Evolutionary conservation across 2,113 vertebrate genomes (phyloP).

Genomic region (Halichoeres trimaculatus): DNA sequence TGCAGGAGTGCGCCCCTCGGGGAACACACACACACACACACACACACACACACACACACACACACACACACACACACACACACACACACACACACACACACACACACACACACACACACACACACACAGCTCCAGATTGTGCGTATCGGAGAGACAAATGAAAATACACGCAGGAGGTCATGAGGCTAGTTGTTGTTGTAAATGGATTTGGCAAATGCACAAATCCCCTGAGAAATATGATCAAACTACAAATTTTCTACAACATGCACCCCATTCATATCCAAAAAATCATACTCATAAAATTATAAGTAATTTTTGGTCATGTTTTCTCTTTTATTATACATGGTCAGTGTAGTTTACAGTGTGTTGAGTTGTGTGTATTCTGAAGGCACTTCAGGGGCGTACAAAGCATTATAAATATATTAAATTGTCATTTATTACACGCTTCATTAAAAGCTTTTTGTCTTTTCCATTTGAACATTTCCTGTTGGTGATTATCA

Average conservation of each 20-base stretch:
- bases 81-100: conserved; percentile 24
- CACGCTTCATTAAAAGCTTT: conserved; percentile 81
- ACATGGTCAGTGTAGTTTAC: conserved; percentile 52
- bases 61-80: conserved; percentile 16
- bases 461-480: conserved; percentile 38
- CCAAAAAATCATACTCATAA: not conserved
- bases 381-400: conserved; percentile 76
- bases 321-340: conserved; percentile 61
- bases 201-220: not conserved
- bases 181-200: conserved; percentile 1
- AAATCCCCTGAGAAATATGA: not conserved
- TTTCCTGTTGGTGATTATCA: conserved; percentile 35
- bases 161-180: conserved; percentile 19
- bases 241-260: not conserved
- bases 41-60: conserved; percentile 21
- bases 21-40: conserved; percentile 86
- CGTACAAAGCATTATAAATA: conserved; percentile 82
- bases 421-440: conserved; percentile 92
- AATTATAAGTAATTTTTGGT: not conserved
- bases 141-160: conserved; percentile 67
- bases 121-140: conserved; percentile 77
- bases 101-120: conserved; percentile 1
- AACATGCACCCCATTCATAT: too few relatives aligned
- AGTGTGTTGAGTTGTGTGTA: conserved; percentile 54
- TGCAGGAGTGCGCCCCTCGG: conserved; percentile 88